phyloP scores from a whole-genome alignment of 2,888 invertebrate species.

The Lacanobia oleracea region DNA sequence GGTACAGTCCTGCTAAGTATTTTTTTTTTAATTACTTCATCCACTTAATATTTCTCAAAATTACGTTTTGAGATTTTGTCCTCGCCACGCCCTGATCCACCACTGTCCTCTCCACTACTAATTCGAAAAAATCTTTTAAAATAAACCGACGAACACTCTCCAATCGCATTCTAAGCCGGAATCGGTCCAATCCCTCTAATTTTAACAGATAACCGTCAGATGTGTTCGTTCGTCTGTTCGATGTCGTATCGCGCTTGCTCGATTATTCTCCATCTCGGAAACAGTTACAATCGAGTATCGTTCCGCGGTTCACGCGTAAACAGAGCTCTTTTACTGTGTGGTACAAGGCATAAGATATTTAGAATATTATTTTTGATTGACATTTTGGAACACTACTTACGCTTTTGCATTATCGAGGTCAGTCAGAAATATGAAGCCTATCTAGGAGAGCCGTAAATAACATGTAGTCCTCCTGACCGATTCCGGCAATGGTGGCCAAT shows the following conservation, averaged over 20 bases:
- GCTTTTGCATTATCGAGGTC: neutral
- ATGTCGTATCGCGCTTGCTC: slow-evolving; percentile 83
- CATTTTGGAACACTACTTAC: neutral
- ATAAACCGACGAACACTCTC: slow-evolving; percentile 1
- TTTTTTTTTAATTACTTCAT: neutral
- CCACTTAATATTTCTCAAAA: neutral
- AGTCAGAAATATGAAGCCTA: too few relatives aligned
- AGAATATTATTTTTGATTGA: neutral
- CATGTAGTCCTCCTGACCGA: too few relatives aligned
- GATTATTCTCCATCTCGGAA: slow-evolving; percentile 83
- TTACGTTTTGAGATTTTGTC: too few relatives aligned
- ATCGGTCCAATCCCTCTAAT: slow-evolving; percentile 29
- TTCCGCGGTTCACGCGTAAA: slow-evolving; percentile 76
- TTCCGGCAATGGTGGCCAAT: too few relatives aligned
- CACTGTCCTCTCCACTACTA: slow-evolving; percentile 23
- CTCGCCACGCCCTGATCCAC: neutral
- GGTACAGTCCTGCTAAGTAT: too few relatives aligned
- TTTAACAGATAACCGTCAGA: slow-evolving; percentile 64
- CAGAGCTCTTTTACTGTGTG: slow-evolving; percentile 78
- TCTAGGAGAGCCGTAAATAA: too few relatives aligned
- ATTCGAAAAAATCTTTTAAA: slow-evolving; percentile 12
- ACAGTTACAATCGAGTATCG: slow-evolving; percentile 87
- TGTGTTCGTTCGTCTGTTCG: slow-evolving; percentile 73
- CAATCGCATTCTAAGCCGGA: slow-evolving; percentile 1
- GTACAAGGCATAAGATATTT: slow-evolving; percentile 61